These are phyloP conservation scores for Meloidogyne chitwoodi DNA, from an alignment of 1,140 invertebrate species.

Conservation along the genomic window DNA sequence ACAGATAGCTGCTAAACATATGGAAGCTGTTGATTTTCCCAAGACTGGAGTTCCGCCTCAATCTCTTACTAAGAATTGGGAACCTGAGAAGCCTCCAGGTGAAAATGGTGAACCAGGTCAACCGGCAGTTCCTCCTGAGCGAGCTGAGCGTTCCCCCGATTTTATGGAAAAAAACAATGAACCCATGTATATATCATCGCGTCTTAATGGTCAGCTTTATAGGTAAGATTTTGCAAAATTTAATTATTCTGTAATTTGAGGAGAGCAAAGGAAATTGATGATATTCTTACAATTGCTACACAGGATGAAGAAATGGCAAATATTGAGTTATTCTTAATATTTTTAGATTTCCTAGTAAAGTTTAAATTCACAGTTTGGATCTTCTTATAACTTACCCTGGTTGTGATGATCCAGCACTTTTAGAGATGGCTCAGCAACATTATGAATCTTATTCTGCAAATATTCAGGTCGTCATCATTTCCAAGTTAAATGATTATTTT, in stretches of 20 bases:
- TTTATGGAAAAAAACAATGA: constrained; percentile 56
- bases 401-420: constrained; percentile 7
- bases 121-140: constrained; percentile 25
- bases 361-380: neutral
- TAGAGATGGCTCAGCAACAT: constrained; percentile 27
- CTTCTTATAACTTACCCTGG: neutral
- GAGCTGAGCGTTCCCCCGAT: constrained; percentile 46
- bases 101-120: neutral
- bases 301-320: constrained; percentile 22
- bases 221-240: constrained; percentile 2
- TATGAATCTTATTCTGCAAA: constrained; percentile 35
- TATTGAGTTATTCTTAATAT: constrained; percentile 22
- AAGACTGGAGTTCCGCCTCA: constrained; percentile 49
- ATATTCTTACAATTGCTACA: constrained; percentile 33
- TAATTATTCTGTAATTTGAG: constrained; percentile 9
- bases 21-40: constrained; percentile 54
- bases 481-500: constrained; percentile 12
- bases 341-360: neutral
- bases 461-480: constrained; percentile 17
- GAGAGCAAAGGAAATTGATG: constrained; percentile 44
- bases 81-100: constrained; percentile 11
- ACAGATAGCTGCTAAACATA: constrained; percentile 48
- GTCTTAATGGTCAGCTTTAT: constrained; percentile 54
- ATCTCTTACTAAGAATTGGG: constrained; percentile 31
- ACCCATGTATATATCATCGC: constrained; percentile 45